Conservation (phyloP, 1,140 invertebrate species). For the Ptiloglossa arizonensis region DNA sequence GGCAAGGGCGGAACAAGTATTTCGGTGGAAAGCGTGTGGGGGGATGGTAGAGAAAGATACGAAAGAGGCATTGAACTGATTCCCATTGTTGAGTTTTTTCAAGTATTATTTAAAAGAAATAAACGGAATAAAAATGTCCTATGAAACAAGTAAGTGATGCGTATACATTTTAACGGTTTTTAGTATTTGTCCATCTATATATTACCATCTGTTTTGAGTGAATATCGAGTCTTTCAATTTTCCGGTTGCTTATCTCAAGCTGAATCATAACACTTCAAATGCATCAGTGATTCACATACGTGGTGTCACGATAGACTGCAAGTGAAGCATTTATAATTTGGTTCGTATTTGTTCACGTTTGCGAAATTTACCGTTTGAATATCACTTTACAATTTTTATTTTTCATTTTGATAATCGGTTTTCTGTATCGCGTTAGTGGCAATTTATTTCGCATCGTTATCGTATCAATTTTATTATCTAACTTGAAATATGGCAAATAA, state of each 20-base stretch:
- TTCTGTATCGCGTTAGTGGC: background rate
- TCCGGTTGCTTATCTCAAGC: constrained; percentile 51
- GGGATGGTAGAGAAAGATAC: constrained; percentile 51
- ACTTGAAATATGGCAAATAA: background rate
- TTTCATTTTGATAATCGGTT: background rate
- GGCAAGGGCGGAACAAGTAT: constrained; percentile 75
- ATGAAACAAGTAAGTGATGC: constrained; percentile 74
- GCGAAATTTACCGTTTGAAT: background rate
- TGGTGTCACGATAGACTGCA: background rate
- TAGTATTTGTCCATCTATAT: background rate
- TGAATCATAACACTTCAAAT: constrained; percentile 42
- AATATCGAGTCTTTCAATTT: constrained; percentile 32
- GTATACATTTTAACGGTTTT: background rate
- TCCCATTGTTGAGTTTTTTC: constrained; percentile 36
- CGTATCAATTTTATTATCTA: constrained; percentile 1
- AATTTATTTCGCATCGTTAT: background rate
- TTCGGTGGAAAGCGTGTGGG: constrained; percentile 47
- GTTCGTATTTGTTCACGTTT: background rate
- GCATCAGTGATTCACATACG: constrained; percentile 16
- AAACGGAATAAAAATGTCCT: constrained; percentile 69
- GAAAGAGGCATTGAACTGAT: constrained; percentile 47
- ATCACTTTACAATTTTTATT: background rate
- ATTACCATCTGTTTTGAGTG: constrained; percentile 11
- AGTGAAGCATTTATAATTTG: background rate
- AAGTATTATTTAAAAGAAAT: constrained; percentile 50